phyloP scores from a whole-genome alignment of 2,888 invertebrate species.

The Brenthis daphne region DNA sequence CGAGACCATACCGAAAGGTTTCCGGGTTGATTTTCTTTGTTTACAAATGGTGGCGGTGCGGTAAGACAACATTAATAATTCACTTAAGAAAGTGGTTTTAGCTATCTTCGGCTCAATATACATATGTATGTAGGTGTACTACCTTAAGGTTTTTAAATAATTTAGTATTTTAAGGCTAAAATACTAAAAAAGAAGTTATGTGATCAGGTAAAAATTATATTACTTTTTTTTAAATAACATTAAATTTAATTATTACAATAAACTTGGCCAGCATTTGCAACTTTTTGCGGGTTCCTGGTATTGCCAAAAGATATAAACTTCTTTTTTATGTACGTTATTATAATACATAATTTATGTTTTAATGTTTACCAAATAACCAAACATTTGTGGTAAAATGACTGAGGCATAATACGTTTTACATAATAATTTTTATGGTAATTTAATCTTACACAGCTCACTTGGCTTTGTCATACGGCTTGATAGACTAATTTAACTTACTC shows the following conservation, averaged over 20 bases:
- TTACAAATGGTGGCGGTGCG: conserved; percentile 10
- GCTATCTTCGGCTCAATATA: conserved; percentile 6
- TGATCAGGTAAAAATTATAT: background rate
- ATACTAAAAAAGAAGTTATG: background rate
- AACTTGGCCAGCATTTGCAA: background rate
- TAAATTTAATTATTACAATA: background rate
- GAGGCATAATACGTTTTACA: conserved; percentile 2
- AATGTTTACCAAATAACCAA: conserved; percentile 1
- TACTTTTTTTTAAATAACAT: background rate
- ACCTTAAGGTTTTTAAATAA: background rate
- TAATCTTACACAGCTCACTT: conserved; percentile 12
- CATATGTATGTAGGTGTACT: background rate
- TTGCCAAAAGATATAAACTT: conserved; percentile 20
- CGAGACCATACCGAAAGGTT: conserved; percentile 1
- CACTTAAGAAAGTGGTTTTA: conserved; percentile 2
- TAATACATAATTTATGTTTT: conserved; percentile 9
- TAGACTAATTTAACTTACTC: conserved; percentile 21
- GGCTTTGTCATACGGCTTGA: conserved; percentile 10
- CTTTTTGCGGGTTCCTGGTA: conserved; percentile 6
- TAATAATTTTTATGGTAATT: conserved; percentile 15
- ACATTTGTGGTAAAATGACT: background rate
- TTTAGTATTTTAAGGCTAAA: background rate
- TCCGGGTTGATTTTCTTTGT: conserved; percentile 12
- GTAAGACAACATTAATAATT: conserved; percentile 19
- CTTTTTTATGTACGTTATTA: conserved; percentile 2